Conservation (phyloP, 2,888 invertebrate genomes). For the Mechanitis mazaeus region DNA sequence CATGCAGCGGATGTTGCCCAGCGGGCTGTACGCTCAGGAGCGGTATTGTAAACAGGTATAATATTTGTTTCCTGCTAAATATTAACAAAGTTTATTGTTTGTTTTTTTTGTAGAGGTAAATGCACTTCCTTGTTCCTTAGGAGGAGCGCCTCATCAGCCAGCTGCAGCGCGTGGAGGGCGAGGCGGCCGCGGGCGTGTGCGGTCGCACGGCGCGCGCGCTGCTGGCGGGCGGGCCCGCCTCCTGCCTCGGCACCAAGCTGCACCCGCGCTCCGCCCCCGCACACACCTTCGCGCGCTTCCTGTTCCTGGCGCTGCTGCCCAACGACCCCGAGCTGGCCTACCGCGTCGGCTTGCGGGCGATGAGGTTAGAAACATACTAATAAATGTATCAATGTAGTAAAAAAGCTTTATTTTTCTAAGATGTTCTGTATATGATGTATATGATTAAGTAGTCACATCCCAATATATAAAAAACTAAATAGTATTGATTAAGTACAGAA, state of each 20-base stretch:
- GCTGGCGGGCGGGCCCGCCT: constrained; percentile 85
- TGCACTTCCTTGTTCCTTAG: constrained; percentile 51
- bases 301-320: constrained; percentile 85
- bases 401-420: too few species aligned
- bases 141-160: constrained; percentile 86
- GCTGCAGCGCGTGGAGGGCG: constrained; percentile 85
- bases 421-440: too few species aligned
- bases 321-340: constrained; percentile 88
- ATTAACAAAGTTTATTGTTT: neutral
- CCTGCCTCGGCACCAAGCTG: constrained; percentile 83
- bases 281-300: constrained; percentile 88
- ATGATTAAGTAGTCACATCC: too few species aligned
- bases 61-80: too few species aligned
- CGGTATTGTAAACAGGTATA: constrained; percentile 66
- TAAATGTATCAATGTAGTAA: too few species aligned
- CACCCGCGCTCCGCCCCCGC: constrained; percentile 89
- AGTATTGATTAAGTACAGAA: too few species aligned
- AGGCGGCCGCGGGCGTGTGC: constrained; percentile 82
- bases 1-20: constrained; percentile 86
- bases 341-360: constrained; percentile 85
- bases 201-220: constrained; percentile 81
- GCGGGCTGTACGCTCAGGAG: constrained; percentile 86
- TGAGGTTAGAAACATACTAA: constrained; percentile 60
- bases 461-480: too few species aligned
- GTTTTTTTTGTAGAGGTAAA: neutral